A percentile compares a stretch with the other conserved stretches of the same genome.
Evolutionary conservation across 2,797 vertebrate species (phyloP).

Genomic region (Leptodactylus fallax): DNA sequence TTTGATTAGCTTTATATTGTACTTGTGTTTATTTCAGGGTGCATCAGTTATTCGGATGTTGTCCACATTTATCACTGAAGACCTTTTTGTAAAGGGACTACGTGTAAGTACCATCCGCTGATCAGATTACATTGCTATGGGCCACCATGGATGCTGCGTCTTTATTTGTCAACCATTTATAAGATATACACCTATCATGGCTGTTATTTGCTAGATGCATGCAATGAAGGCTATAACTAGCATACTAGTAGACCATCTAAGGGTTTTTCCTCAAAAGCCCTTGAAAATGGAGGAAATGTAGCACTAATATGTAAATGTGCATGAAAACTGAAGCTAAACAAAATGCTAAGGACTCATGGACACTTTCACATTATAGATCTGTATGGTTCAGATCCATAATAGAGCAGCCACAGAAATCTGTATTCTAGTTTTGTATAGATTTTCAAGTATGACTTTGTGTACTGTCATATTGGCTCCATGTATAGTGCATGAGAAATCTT

Average conservation of each 20-base stretch:
- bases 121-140: neutral
- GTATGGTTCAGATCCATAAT: too few species aligned
- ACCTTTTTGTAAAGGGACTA: constrained; percentile 84
- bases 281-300: neutral
- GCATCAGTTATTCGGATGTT: constrained; percentile 91
- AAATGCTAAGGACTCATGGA: too few species aligned
- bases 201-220: neutral
- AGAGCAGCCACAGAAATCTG: neutral
- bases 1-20: neutral
- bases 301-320: neutral
- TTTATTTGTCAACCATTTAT: neutral
- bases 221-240: too few species aligned
- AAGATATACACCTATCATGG: neutral
- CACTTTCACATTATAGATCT: too few species aligned
- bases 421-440: neutral
- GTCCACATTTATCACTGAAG: constrained; percentile 86
- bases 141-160: neutral
- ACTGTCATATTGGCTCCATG: neutral
- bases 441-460: neutral
- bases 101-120: constrained; percentile 78
- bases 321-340: neutral
- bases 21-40: constrained; percentile 76
- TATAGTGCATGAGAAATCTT: too few species aligned
- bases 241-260: too few species aligned
- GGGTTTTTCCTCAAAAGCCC: too few species aligned